A percentile compares a stretch with the other conserved stretches of the same genome.
Conservation (phyloP, 2,888 invertebrate genomes). For the Nineta flava region DNA sequence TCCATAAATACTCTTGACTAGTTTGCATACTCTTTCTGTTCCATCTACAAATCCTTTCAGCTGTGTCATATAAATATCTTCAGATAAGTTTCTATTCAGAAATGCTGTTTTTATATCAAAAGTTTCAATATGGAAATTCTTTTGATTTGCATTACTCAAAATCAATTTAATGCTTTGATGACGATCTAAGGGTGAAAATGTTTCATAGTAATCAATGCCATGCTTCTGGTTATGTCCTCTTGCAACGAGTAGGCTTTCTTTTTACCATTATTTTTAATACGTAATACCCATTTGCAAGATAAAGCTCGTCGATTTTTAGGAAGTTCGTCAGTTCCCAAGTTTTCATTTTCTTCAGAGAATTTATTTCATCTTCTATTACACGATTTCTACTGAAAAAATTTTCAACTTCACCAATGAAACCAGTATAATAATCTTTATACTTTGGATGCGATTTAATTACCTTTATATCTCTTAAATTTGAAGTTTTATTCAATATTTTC, state of each 20-base stretch:
- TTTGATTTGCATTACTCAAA: not conserved
- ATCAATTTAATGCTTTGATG: constrained; percentile 5
- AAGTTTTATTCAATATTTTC: too few relatives aligned
- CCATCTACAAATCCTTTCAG: not conserved
- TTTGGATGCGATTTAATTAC: not conserved
- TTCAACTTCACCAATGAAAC: not conserved
- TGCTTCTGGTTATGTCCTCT: constrained; percentile 3
- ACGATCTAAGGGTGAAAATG: constrained; percentile 14
- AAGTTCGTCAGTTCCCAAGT: not conserved
- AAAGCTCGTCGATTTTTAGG: not conserved
- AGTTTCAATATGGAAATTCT: not conserved
- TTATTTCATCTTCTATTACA: not conserved
- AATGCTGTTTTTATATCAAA: not conserved
- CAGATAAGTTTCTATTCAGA: not conserved
- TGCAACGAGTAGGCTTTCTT: not conserved
- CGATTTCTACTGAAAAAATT: not conserved
- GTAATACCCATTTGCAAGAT: too few relatives aligned
- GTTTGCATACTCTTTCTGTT: not conserved
- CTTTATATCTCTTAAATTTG: not conserved
- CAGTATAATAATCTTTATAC: not conserved
- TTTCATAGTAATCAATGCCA: constrained; percentile 12
- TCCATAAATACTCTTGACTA: not conserved
- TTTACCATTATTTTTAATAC: not conserved
- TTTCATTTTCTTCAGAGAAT: not conserved
- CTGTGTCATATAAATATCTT: not conserved